Conservation (phyloP, 2,113 vertebrate species). For the Paralichthys olivaceus region DNA sequence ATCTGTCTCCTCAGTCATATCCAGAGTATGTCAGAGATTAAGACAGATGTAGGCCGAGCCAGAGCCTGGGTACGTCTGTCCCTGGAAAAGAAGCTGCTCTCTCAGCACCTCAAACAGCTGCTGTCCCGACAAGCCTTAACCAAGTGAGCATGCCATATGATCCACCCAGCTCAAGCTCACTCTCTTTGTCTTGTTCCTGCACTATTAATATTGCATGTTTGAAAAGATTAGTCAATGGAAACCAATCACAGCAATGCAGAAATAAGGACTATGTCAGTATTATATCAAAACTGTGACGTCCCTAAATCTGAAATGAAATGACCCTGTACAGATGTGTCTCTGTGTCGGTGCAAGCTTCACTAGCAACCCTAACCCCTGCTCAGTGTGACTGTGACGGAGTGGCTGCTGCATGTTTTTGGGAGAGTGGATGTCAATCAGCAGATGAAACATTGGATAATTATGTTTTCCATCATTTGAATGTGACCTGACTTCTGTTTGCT, state of each 20-base stretch:
- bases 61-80: conserved; percentile 94
- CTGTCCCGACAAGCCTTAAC: conserved; percentile 89
- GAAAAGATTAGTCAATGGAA: neutral
- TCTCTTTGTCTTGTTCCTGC: neutral
- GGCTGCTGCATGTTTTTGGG: no score
- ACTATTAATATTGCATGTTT: neutral
- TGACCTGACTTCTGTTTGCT: neutral
- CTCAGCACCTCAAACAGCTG: conserved; percentile 93
- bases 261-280: no score
- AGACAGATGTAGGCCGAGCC: conserved; percentile 93
- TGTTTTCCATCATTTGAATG: neutral
- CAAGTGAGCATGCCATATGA: conserved; percentile 80
- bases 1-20: conserved; percentile 84
- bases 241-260: no score
- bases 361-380: no score
- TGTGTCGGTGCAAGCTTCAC: no score
- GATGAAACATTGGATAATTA: no score
- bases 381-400: no score
- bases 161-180: neutral
- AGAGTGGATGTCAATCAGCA: no score
- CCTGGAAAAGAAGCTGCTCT: conserved; percentile 94
- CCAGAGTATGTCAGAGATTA: conserved; percentile 94
- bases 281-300: no score
- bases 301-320: no score
- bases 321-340: no score